Evolutionary conservation across 2,113 vertebrate genomes (phyloP).

Genomic region (Blennius ocellaris): DNA sequence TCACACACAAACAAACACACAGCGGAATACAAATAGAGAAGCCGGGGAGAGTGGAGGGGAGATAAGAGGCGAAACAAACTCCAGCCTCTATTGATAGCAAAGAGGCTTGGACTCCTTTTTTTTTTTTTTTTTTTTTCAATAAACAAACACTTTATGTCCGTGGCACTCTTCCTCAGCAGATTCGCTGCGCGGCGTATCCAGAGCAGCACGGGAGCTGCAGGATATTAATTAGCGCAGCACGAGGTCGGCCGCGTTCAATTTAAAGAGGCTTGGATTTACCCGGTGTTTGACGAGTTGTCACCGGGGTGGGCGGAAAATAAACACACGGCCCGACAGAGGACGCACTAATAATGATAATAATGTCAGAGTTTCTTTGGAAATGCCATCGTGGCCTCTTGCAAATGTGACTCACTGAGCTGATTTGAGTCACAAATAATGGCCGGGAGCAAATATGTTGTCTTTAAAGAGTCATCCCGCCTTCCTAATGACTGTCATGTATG

Average conservation of each 20-base stretch:
- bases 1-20: not conserved
- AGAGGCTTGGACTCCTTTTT: constrained; percentile 21
- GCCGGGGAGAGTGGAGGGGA: not conserved
- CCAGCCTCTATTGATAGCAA: constrained; percentile 18
- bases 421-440: constrained; percentile 49
- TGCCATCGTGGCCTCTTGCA: constrained; percentile 34
- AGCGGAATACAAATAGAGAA: constrained; percentile 14
- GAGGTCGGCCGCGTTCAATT: constrained; percentile 11
- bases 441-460: constrained; percentile 30
- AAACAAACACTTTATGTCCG: constrained; percentile 52
- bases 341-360: constrained; percentile 36
- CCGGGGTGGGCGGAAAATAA: constrained; percentile 46
- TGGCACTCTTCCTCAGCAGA: constrained; percentile 47
- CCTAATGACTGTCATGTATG: constrained; percentile 15
- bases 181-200: constrained; percentile 43
- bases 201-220: constrained; percentile 55
- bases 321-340: not conserved
- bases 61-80: not conserved
- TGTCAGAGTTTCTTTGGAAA: constrained; percentile 36
- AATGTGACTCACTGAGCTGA: constrained; percentile 49
- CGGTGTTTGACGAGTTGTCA: constrained; percentile 41
- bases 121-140: too few relatives aligned
- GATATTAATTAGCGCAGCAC: constrained; percentile 66
- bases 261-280: constrained; percentile 10
- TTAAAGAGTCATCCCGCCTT: constrained; percentile 19